Evolutionary conservation across 2,888 invertebrate species (phyloP), one percentile per base, ranked within the genome.

Genomic region (Scrobipalpa atriplicella): DNA sequence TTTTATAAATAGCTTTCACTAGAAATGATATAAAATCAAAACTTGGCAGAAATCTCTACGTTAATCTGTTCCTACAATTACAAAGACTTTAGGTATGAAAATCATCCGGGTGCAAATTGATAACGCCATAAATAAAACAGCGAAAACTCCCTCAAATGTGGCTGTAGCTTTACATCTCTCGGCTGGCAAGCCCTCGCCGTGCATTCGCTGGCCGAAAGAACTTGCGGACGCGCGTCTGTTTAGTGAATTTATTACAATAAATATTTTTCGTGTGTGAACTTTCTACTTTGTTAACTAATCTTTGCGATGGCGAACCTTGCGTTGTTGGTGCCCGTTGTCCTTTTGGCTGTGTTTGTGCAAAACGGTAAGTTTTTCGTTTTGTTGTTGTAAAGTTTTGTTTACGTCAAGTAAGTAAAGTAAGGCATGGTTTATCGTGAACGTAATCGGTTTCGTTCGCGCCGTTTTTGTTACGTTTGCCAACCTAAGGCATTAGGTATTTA

Each of bases 271-370:
- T 38, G 62, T 73, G 75, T 78, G 76, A 75, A 75, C 75, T 75
- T 74, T 75, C 71, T 73, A 71, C 75, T 76, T 75, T 74, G 73
- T 75, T 72, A 76, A 71, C 71, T 74, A 78, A 73, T 73, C 70
- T 75, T 72, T 78, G 73, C 73, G 80, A 92, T 92, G 92, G 85
- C 87, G 67, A 88, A 84, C 70, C 76, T 91, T 39, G 77, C 83
- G 56, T 69, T 90, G 58, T 73, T 91, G 68, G 88, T 91, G 75
- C 85, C 92, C 43, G 83, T 90, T 66, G 79, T 92, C n/a, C 76
- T 92, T 64, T 73, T 91, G 64, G 90, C 89, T 47, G 72, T 88
- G 67, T 88, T 90, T 71, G 81, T 89, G 21, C 82, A 82, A 77
- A 79, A 87, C 72, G 90, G 92, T 92, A 72, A 84, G 66, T 68